Evolutionary conservation across 2,888 invertebrate species (phyloP).

Genomic region (Amiota minor): DNA sequence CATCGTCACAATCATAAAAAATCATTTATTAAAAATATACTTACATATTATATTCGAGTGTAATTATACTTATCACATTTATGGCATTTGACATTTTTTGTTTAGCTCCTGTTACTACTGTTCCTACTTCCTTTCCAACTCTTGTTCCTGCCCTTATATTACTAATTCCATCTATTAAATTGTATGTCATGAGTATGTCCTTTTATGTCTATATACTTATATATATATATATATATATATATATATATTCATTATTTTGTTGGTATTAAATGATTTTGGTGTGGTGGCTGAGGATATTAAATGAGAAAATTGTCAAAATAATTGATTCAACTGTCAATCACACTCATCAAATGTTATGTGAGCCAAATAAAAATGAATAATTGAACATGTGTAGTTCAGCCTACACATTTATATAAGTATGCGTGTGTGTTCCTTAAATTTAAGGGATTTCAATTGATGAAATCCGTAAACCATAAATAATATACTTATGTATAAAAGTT

Average conservation of each 20-base stretch:
- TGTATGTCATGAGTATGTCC: background rate
- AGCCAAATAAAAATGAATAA: conserved; percentile 3
- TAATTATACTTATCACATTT: conserved; percentile 15
- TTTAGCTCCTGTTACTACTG: background rate
- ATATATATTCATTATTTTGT: too few species aligned
- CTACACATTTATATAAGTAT: too few species aligned
- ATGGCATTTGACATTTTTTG: conserved; percentile 3
- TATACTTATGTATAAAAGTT: too few species aligned
- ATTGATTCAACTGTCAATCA: conserved; percentile 62
- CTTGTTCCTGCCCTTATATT: too few species aligned
- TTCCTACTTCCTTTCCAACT: background rate
- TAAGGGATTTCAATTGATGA: too few species aligned
- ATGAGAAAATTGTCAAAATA: conserved; percentile 52
- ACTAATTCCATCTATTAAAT: too few species aligned
- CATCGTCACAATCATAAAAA: conserved; percentile 5
- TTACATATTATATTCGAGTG: background rate
- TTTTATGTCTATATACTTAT: background rate
- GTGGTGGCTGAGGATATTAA: background rate
- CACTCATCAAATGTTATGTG: conserved; percentile 13
- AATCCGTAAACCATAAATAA: too few species aligned
- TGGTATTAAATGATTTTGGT: conserved; percentile 48
- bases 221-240: too few species aligned
- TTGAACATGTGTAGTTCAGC: conserved; percentile 12
- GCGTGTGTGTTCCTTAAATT: too few species aligned
- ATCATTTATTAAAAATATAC: conserved; percentile 44